phyloP scores from a whole-genome alignment of 2,888 invertebrate genomes.

The Sminthurides aquaticus region DNA sequence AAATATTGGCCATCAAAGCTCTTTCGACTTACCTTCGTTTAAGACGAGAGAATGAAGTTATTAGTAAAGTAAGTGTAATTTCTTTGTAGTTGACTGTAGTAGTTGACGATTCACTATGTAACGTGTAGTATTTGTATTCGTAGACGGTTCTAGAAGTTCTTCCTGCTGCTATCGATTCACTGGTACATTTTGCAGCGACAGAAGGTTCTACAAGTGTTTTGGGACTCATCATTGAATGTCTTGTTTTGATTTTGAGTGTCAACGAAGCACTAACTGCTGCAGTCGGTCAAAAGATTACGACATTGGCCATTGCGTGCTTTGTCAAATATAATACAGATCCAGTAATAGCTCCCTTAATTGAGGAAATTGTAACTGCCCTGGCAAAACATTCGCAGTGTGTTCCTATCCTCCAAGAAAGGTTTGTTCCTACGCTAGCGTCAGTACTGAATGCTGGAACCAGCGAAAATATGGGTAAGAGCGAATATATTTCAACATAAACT shows the following conservation, averaged over 20 bases:
- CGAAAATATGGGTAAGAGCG: constrained; percentile 32
- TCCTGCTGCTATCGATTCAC: constrained; percentile 34
- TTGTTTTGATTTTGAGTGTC: constrained; percentile 48
- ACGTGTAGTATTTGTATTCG: neutral
- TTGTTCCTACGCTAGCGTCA: constrained; percentile 60
- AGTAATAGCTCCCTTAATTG: constrained; percentile 55
- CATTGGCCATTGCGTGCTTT: constrained; percentile 60
- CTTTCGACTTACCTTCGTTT: constrained; percentile 34
- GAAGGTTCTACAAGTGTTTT: constrained; percentile 37
- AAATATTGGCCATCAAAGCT: constrained; percentile 41
- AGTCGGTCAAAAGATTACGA: constrained; percentile 57
- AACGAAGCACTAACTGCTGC: constrained; percentile 59
- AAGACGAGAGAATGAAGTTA: constrained; percentile 31
- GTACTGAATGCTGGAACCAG: constrained; percentile 49
- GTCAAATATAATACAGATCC: constrained; percentile 60
- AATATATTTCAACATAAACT: too few species aligned
- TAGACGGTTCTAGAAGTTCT: constrained; percentile 36
- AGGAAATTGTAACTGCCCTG: constrained; percentile 59
- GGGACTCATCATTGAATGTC: constrained; percentile 34
- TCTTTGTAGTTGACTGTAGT: neutral
- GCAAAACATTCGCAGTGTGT: constrained; percentile 57
- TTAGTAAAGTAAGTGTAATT: constrained; percentile 28
- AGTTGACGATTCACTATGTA: too few species aligned
- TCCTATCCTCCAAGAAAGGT: constrained; percentile 56
- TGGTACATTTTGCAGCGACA: constrained; percentile 38